Conservation (phyloP, 2,113 vertebrate genomes). For the Lanius collurio region DNA sequence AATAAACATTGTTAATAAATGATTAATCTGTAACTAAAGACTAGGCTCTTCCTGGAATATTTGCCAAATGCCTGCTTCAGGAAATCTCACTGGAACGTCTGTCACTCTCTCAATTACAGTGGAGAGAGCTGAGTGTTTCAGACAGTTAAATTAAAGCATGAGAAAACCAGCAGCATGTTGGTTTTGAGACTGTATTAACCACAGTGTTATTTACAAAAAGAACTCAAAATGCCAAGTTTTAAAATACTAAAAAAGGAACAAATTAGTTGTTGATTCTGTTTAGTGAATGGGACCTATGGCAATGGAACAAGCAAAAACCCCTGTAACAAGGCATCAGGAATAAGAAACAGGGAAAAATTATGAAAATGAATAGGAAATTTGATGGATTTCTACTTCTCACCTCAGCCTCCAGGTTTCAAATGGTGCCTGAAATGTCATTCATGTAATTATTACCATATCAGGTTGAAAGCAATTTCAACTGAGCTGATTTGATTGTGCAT, state of each 20-base stretch:
- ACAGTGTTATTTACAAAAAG: constrained; percentile 7
- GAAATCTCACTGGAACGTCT: constrained; percentile 59
- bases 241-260: not conserved
- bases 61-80: constrained; percentile 31
- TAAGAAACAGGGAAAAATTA: not conserved
- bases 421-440: constrained; percentile 66
- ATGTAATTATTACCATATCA: constrained; percentile 67
- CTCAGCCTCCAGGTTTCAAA: constrained; percentile 50
- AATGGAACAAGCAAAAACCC: constrained; percentile 31
- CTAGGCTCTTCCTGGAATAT: not conserved
- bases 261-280: not conserved
- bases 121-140: not conserved
- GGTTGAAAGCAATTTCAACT: constrained; percentile 60
- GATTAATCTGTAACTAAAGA: constrained; percentile 77
- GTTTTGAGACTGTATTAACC: not conserved
- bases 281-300: not conserved
- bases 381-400: constrained; percentile 11
- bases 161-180: not conserved
- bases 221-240: not conserved
- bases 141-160: not conserved
- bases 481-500: constrained; percentile 57
- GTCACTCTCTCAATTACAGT: constrained; percentile 46
- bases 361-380: constrained; percentile 14
- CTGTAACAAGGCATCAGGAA: not conserved
- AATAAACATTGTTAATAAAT: constrained; percentile 82